Evolutionary conservation across 2,888 invertebrate genomes (phyloP).

Genomic region (Drosophila birchii): DNA sequence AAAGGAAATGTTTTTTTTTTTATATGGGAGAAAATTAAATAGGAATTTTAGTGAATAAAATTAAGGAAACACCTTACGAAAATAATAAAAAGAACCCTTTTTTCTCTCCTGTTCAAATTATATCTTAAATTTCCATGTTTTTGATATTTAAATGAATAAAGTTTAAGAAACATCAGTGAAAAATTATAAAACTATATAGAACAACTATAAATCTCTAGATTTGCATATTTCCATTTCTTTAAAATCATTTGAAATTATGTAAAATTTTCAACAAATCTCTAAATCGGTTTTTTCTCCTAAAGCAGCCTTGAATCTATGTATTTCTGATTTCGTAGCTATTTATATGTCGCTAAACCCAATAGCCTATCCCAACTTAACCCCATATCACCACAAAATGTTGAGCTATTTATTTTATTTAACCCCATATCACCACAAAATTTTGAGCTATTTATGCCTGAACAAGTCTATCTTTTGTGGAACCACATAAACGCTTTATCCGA

Average conservation of each 20-base stretch:
- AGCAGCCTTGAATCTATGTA: no score
- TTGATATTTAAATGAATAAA: no score
- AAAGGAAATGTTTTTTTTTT: background rate
- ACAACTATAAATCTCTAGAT: no score
- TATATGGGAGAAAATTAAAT: background rate
- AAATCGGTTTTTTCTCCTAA: no score
- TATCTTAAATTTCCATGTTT: background rate
- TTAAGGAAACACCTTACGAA: accelerated
- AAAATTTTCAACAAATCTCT: no score
- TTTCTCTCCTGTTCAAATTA: background rate
- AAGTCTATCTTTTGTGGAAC: constrained; percentile 34
- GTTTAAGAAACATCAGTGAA: background rate
- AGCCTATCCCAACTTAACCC: constrained; percentile 10
- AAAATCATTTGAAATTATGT: no score
- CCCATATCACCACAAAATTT: background rate
- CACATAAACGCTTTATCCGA: constrained; percentile 35
- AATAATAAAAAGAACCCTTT: no score
- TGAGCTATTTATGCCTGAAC: constrained; percentile 26
- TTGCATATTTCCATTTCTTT: no score
- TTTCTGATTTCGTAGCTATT: background rate
- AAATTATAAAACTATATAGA: background rate
- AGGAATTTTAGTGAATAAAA: background rate
- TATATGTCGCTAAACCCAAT: background rate
- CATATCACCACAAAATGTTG: background rate
- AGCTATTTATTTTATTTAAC: constrained; percentile 26